Base-by-base conservation (phyloP, 2,888 invertebrate species). In the Selenia dentaria region DNA sequence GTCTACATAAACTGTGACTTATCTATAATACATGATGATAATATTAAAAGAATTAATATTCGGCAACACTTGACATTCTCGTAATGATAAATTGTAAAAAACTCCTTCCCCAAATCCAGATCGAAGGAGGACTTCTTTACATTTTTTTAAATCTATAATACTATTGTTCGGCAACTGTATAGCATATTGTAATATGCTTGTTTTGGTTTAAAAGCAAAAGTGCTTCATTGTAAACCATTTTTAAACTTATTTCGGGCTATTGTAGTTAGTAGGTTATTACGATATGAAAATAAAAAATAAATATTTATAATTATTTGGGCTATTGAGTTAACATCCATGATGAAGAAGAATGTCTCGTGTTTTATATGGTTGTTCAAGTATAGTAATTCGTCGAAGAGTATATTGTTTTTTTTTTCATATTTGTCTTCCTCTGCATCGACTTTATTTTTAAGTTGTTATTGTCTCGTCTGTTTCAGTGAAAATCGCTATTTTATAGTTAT, bases 1-100 rank as follows among this genome's bases (percentile, higher is more conserved):
- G 62, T 80, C 71, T 79, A 74, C 60, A 73, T 57, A 55, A 62
- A 77, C 62, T 66, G 73, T 53, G 55, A 70, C 88, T 87, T 86
- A 89, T 74, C 70, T 79, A 84, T 83, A 82, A 78, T 84, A 89
- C 79, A 88, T 77, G 83, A 80, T 80, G 86, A 84, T 87, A 81
- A 81, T 88, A 88, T 86, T 87, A 86, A 88, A 86, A 79, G 79
- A 86, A 83, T 81, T 80, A 74, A 76, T 88, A 87, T 88, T 88
- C 88, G 77, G 90, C 90, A 90, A 90, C 90, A 90, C 89, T 89
- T 89, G 89, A 89, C 88, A 89, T 88, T 87, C 87, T 64, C 64
- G 71, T 76, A 74, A 49, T 41, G n/a, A 56, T 3, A 16, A 16
- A 16, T 16, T 16, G 16, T 16, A 16, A 16, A 16, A 16, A n/a